These are phyloP conservation scores for Ceuthmochares aereus DNA, from an alignment of 2,113 vertebrate genomes.

Conservation along the genomic window DNA sequence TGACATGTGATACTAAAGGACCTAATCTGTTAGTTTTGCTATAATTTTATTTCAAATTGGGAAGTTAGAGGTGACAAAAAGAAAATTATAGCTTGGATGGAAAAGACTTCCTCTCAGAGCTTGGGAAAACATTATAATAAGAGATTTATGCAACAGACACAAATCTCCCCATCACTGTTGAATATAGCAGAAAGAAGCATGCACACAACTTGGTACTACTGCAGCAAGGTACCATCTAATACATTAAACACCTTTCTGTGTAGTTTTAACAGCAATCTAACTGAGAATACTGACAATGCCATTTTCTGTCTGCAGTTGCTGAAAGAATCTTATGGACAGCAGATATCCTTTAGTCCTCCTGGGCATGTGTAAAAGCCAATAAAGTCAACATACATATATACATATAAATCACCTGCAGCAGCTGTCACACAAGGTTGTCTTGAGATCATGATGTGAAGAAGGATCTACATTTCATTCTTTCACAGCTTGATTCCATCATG, in stretches of 20 bases:
- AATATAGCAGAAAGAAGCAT: neutral
- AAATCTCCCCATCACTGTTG: fast-evolving
- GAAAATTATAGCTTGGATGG: neutral
- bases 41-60: neutral
- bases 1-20: neutral
- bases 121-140: neutral
- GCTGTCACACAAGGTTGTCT: neutral
- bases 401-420: neutral
- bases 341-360: neutral
- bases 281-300: neutral
- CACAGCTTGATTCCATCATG: neutral
- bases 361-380: neutral
- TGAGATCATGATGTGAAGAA: neutral
- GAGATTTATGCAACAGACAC: neutral
- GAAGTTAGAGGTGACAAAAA: neutral
- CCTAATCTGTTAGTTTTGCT: neutral
- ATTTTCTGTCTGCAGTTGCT: neutral
- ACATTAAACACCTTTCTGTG: neutral
- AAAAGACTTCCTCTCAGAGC: neutral
- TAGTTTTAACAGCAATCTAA: neutral
- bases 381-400: neutral
- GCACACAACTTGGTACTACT: neutral
- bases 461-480: neutral
- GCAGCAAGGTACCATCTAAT: neutral
- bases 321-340: fast-evolving